Evolutionary conservation across 1,140 invertebrate species (phyloP), one percentile per base, ranked within the genome.

Genomic region (Drosophila nasuta): DNA sequence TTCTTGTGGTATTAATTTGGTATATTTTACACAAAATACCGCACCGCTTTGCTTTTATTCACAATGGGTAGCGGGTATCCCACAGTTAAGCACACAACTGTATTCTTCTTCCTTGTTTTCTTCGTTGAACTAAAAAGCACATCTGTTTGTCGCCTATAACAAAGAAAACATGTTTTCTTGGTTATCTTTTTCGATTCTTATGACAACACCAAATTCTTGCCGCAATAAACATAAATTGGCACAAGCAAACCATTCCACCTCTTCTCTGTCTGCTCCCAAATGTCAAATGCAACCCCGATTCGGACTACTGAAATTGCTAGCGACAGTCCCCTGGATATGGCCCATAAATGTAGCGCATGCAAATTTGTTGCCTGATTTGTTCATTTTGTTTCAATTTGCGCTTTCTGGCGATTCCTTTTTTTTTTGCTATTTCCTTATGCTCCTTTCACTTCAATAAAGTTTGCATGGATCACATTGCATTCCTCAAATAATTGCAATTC

Each of bases 171-270:
- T 3, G 10, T 38, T 25, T 33, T 11, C 1, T 38, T 7, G 10
- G 6, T 0, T 38, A 11, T 38, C 7, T 51, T 70, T 63, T 64
- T 20, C 48, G 43, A 51, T 83, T 79, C 78, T 81, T 81, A 81
- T 86, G 82, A 86, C 82, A 79, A 82, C 46, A 76, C 62, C 65
- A 76, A 79, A 82, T 86, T 86, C 82, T 86, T 86, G 70, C 69
- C 83, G 82, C 83, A 83, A 88, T 83, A 82, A 88, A 89, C 80
- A 81, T 78, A 88, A 88, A 88, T 88, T 88, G 73, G 83, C 83
- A 85, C 66, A 79, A 56, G 64, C 75, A 66, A 49, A 0, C 49
- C 60, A 45, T 17, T 63, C 35, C 43, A 67, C 49, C 52, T 48
- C 59, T 41, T 33, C 49, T 17, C 17, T 20, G 54, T 28, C 13